These are phyloP conservation scores for Venusia cambrica DNA, from an alignment of 2,888 invertebrate species.

Conservation along the genomic window DNA sequence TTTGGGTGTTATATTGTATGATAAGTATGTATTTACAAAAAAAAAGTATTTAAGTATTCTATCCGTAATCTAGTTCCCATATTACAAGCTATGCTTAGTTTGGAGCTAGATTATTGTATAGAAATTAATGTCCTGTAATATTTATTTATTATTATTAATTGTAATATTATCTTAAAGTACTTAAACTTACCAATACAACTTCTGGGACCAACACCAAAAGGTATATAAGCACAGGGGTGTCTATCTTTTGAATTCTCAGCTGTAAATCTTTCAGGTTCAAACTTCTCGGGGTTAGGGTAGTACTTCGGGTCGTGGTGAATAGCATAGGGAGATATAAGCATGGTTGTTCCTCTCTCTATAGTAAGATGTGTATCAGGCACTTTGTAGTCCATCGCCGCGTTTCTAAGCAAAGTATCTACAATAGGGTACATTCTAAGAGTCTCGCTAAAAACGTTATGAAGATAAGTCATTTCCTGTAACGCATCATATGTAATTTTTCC, in stretches of 20 bases:
- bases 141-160: no score
- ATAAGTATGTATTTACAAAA: no score
- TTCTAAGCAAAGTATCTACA: conserved; percentile 7
- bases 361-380: conserved; percentile 26
- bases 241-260: conserved; percentile 24
- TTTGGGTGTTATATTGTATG: no score
- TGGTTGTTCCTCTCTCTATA: conserved; percentile 17
- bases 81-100: no score
- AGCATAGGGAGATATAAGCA: conserved; percentile 16
- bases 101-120: no score
- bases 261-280: conserved; percentile 32
- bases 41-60: no score
- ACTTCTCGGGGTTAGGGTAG: conserved; percentile 28
- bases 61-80: no score
- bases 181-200: conserved; percentile 27
- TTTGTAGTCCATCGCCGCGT: conserved; percentile 3
- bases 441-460: no score
- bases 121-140: no score
- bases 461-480: no score
- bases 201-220: conserved; percentile 23
- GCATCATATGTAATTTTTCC: no score
- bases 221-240: conserved; percentile 23
- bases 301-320: conserved; percentile 27
- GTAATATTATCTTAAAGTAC: not conserved
- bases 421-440: conserved; percentile 1